These are phyloP conservation scores for Trachythela sp. DNA, from an alignment of 64 coral and sea anemone species.

Conservation along the genomic window DNA sequence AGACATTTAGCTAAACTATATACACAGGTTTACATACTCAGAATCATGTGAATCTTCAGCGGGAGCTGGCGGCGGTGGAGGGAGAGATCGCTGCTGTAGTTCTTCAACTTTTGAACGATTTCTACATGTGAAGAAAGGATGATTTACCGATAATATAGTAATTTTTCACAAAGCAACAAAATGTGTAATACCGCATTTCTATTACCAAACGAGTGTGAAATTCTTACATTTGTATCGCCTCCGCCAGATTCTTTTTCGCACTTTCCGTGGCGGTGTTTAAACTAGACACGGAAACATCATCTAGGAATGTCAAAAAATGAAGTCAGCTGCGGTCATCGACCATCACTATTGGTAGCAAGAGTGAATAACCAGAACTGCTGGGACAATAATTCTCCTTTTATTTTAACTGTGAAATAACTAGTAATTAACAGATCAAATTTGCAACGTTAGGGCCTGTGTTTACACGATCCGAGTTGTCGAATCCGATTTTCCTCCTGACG, in stretches of 20 bases:
- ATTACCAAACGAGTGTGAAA: no score
- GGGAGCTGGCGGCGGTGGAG: background rate
- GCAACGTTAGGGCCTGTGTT: no score
- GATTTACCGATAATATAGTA: background rate
- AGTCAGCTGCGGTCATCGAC: background rate
- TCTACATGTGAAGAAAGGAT: background rate
- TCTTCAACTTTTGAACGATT: conserved; percentile 10
- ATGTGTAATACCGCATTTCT: no score
- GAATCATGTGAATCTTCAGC: background rate
- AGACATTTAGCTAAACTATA: background rate
- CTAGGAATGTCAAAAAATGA: background rate
- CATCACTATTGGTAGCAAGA: no score
- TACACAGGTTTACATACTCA: background rate
- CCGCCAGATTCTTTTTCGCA: background rate
- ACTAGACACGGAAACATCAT: background rate
- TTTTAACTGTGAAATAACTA: no score
- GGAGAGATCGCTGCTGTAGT: background rate
- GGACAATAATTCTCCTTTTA: no score
- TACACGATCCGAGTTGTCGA: no score
- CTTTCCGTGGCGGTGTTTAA: conserved; percentile 13
- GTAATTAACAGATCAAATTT: no score
- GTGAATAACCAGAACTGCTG: no score
- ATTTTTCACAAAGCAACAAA: background rate
- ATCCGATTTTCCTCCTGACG: background rate
- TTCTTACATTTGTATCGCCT: conserved; percentile 18